Evolutionary conservation across 2,888 invertebrate species (phyloP).

Genomic region (Vanessa cardui): DNA sequence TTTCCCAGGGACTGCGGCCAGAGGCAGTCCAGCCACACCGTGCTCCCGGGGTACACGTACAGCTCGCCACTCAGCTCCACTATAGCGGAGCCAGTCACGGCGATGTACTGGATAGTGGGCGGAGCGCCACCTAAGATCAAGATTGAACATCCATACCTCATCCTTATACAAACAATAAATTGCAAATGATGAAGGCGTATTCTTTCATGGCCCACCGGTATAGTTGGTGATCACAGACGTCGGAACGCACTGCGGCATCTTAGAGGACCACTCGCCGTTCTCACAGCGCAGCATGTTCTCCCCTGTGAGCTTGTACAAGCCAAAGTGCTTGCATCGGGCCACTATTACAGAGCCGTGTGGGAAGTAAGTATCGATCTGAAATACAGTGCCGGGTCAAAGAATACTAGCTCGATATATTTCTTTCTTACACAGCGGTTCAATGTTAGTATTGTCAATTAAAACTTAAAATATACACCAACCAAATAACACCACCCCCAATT

Average conservation of each 20-base stretch:
- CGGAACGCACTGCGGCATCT: conserved; percentile 92
- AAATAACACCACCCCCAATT: conserved; percentile 6
- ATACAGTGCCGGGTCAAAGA: background rate
- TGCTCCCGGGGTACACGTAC: conserved; percentile 91
- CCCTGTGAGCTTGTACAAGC: conserved; percentile 92
- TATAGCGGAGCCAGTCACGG: conserved; percentile 90
- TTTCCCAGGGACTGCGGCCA: conserved; percentile 89
- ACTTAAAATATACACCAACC: background rate
- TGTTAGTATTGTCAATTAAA: background rate
- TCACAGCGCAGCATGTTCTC: conserved; percentile 89
- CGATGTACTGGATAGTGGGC: conserved; percentile 89
- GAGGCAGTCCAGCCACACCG: conserved; percentile 91
- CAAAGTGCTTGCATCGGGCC: conserved; percentile 90
- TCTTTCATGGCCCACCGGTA: conserved; percentile 82
- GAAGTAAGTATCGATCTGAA: conserved; percentile 84
- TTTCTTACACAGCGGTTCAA: background rate
- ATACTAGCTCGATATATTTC: too few relatives aligned
- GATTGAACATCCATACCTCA: too few relatives aligned
- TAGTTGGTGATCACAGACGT: conserved; percentile 93
- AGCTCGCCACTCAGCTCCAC: conserved; percentile 91
- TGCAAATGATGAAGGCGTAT: too few relatives aligned
- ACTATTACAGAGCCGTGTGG: conserved; percentile 90
- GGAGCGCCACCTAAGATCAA: conserved; percentile 87
- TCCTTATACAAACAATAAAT: too few relatives aligned
- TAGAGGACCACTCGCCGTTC: conserved; percentile 91